These are phyloP conservation scores for Drosophila limbata DNA, from an alignment of 2,888 invertebrate genomes.

Conservation along the genomic window DNA sequence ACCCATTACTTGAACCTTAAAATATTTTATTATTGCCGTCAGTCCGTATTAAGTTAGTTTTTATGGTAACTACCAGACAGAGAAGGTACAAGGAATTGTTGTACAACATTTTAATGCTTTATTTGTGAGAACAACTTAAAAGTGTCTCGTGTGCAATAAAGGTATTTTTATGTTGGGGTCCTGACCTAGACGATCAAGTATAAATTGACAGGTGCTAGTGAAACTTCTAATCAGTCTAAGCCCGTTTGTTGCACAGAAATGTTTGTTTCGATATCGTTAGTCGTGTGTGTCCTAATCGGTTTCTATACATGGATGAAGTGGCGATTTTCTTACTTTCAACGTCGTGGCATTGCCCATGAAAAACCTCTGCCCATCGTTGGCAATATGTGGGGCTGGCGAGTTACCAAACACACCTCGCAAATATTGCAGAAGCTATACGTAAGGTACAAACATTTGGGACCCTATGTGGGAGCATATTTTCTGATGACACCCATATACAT, in stretches of 20 bases:
- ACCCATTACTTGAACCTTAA: background rate
- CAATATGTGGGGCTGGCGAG: slow-evolving; percentile 56
- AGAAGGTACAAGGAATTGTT: background rate
- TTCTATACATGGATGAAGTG: slow-evolving; percentile 53
- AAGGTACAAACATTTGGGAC: slow-evolving; percentile 72
- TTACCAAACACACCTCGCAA: slow-evolving; percentile 50
- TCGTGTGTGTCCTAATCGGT: slow-evolving; percentile 20
- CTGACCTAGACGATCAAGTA: slow-evolving; percentile 31
- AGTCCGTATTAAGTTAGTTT: background rate
- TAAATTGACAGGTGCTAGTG: slow-evolving; percentile 22
- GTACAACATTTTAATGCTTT: background rate
- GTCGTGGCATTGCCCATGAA: slow-evolving; percentile 64
- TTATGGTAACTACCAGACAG: slow-evolving; percentile 1
- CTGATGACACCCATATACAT: slow-evolving; percentile 64
- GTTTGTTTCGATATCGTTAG: slow-evolving; percentile 19
- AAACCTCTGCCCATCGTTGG: slow-evolving; percentile 65
- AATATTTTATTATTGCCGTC: background rate
- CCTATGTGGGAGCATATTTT: slow-evolving; percentile 80
- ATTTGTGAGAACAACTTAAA: slow-evolving; percentile 7
- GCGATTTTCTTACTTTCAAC: slow-evolving; percentile 55
- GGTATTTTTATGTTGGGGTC: slow-evolving; percentile 8
- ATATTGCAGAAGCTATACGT: slow-evolving; percentile 62
- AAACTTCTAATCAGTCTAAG: slow-evolving; percentile 16
- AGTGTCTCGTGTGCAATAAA: slow-evolving; percentile 5
- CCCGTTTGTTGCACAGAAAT: slow-evolving; percentile 15